Evolutionary conservation across 1,140 invertebrate genomes (phyloP).

Genomic region (Elysia chlorotica): DNA sequence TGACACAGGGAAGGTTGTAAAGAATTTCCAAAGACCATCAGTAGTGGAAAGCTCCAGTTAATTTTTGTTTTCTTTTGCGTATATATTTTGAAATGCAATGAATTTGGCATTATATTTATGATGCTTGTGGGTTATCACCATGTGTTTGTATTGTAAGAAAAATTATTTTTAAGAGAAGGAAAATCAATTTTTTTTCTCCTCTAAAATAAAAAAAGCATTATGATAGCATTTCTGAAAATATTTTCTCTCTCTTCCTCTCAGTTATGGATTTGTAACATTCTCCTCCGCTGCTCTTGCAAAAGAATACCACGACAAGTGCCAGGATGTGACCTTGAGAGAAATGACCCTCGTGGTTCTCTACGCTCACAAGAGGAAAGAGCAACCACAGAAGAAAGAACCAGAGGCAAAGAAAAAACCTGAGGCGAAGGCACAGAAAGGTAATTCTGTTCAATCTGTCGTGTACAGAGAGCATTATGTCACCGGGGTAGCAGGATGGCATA

Average conservation of each 20-base stretch:
- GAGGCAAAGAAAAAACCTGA: conserved; percentile 5
- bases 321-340: not conserved
- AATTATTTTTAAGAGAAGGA: not conserved
- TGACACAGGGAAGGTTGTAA: too few relatives aligned
- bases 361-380: conserved; percentile 12
- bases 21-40: too few relatives aligned
- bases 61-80: too few relatives aligned
- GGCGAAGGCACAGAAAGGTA: not conserved
- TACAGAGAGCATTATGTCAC: too few relatives aligned
- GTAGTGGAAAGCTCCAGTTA: too few relatives aligned
- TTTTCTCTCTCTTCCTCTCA: too few relatives aligned
- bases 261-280: conserved; percentile 22
- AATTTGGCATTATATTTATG: not conserved
- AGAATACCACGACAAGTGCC: conserved; percentile 14
- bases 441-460: too few relatives aligned
- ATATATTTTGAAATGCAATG: too few relatives aligned
- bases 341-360: conserved; percentile 9
- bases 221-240: too few relatives aligned
- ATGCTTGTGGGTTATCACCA: not conserved
- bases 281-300: conserved; percentile 6
- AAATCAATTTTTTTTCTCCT: not conserved
- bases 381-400: too few relatives aligned
- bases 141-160: not conserved
- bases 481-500: too few relatives aligned
- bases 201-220: too few relatives aligned